Conservation (phyloP, 1,140 invertebrate genomes). For the Heterodera carotae region DNA sequence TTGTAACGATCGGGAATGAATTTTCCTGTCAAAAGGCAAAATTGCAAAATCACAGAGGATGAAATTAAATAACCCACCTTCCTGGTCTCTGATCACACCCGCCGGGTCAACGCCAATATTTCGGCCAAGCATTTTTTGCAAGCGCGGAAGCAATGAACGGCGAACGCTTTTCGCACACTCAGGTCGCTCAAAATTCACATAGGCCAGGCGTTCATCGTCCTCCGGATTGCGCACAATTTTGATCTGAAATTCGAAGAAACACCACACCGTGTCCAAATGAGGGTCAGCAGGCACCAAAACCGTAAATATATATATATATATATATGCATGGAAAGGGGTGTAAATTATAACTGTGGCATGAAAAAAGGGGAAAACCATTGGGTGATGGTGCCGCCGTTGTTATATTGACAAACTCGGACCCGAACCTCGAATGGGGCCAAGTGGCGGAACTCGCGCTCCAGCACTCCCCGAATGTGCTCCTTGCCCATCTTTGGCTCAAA, state of each 20-base stretch:
- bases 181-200: conserved; percentile 50
- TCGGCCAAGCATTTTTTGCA: conserved; percentile 46
- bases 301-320: too few species aligned
- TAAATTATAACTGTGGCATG: too few species aligned
- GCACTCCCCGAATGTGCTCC: conserved; percentile 47
- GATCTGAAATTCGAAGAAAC: conserved; percentile 42
- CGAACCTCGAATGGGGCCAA: conserved; percentile 55
- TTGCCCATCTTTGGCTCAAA: conserved; percentile 45
- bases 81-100: conserved; percentile 57
- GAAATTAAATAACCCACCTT: conserved; percentile 44
- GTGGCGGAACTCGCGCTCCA: conserved; percentile 48
- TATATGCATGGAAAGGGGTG: too few species aligned
- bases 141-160: conserved; percentile 34
- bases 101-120: conserved; percentile 48
- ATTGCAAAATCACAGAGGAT: too few species aligned
- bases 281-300: conserved; percentile 1
- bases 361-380: too few species aligned
- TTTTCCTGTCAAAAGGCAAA: conserved; percentile 22
- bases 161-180: conserved; percentile 54
- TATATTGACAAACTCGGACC: conserved; percentile 7
- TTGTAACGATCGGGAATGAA: conserved; percentile 58
- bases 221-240: conserved; percentile 60
- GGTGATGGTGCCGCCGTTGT: neutral
- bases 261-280: neutral
- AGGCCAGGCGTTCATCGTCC: conserved; percentile 53